Conservation (phyloP, 2,888 invertebrate species). For the Aradus depressus region DNA sequence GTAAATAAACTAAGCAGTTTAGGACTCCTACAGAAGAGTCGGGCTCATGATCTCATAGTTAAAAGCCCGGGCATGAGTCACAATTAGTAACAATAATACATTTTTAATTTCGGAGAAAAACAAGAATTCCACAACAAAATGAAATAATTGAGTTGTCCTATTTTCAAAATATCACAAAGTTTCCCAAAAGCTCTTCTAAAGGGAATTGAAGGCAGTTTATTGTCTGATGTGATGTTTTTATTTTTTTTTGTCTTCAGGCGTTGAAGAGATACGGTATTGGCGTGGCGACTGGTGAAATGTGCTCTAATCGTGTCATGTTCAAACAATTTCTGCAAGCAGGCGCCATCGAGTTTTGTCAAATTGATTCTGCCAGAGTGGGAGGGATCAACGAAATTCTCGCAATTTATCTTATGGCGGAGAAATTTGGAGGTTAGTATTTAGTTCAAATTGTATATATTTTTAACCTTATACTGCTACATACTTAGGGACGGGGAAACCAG, state of each 20-base stretch:
- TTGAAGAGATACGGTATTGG: constrained; percentile 60
- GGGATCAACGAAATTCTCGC: constrained; percentile 79
- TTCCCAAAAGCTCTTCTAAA: neutral
- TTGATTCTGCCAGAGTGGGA: constrained; percentile 78
- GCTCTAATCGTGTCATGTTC: constrained; percentile 82
- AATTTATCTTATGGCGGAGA: constrained; percentile 80
- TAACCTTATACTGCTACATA: neutral
- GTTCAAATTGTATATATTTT: neutral
- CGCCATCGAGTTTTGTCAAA: constrained; percentile 78
- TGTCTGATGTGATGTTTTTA: no score
- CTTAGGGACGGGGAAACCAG: neutral
- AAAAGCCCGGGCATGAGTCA: no score
- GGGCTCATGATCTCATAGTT: no score
- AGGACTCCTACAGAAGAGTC: no score
- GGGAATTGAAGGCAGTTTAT: no score
- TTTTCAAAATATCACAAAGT: neutral
- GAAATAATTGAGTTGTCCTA: no score
- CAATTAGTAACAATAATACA: no score
- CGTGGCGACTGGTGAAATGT: constrained; percentile 87
- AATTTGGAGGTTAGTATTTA: constrained; percentile 52
- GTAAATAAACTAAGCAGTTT: no score
- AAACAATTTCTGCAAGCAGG: constrained; percentile 75
- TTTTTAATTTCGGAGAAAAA: no score
- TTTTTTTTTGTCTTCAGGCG: constrained; percentile 36
- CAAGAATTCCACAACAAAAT: no score